Evolutionary conservation across 2,113 vertebrate species (phyloP).

Genomic region (Seriola rivoliana): DNA sequence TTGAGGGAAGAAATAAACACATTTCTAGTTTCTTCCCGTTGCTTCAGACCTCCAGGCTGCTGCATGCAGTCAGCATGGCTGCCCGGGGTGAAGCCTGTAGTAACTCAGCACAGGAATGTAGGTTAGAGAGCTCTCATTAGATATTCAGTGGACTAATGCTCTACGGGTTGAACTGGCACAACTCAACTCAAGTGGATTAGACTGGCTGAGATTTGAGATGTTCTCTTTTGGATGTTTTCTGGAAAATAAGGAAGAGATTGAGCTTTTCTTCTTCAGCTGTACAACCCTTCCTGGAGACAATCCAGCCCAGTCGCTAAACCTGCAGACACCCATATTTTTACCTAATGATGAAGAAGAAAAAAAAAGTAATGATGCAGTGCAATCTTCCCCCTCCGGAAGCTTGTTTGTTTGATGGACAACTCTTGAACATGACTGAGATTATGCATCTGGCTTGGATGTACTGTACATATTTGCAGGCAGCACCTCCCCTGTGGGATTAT

Average conservation of each 20-base stretch:
- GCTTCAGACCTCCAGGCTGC: slow-evolving; percentile 24
- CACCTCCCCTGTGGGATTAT: slow-evolving; percentile 73
- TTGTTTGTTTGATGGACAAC: slow-evolving; percentile 57
- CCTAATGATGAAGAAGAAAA: background rate
- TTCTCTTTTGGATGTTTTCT: slow-evolving; percentile 66
- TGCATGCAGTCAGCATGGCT: background rate
- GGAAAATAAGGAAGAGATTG: slow-evolving; percentile 63
- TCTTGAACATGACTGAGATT: slow-evolving; percentile 73
- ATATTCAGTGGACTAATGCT: slow-evolving; percentile 69
- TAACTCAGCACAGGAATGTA: slow-evolving; percentile 61
- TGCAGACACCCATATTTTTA: slow-evolving; percentile 24
- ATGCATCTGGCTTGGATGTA: slow-evolving; percentile 57
- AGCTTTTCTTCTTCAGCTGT: slow-evolving; percentile 49
- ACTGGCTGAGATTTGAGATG: slow-evolving; percentile 71
- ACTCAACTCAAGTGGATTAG: slow-evolving; percentile 63
- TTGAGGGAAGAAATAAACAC: slow-evolving; percentile 8
- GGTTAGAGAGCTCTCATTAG: slow-evolving; percentile 70
- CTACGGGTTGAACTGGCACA: slow-evolving; percentile 63
- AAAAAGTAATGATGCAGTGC: slow-evolving; percentile 10
- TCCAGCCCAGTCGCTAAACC: slow-evolving; percentile 58
- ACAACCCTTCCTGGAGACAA: slow-evolving; percentile 57
- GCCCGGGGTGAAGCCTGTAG: slow-evolving; percentile 36
- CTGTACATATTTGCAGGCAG: slow-evolving; percentile 71
- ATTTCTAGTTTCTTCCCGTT: background rate
- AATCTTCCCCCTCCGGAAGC: slow-evolving; percentile 47